Percentiles rank a stretch among this genome's conserved stretches.
These are phyloP conservation scores for Isoperla grammatica DNA, from an alignment of 2,888 invertebrate genomes.

Conservation along the genomic window DNA sequence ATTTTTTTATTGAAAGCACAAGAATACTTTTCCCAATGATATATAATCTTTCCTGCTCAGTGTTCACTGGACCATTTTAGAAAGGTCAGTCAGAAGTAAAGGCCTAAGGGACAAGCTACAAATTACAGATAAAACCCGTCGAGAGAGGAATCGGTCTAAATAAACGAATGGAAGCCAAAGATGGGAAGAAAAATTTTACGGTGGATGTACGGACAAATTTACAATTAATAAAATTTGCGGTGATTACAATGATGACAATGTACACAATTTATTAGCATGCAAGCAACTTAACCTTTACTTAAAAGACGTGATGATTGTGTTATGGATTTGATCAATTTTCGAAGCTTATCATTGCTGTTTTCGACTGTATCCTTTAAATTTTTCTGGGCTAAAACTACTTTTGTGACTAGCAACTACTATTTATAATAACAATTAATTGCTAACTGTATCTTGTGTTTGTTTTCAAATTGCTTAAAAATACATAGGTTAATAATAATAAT, in stretches of 20 bases:
- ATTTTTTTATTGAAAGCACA: constrained; percentile 25
- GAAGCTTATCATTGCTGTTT: constrained; percentile 12
- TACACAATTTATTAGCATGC: not conserved
- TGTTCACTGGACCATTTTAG: constrained; percentile 1
- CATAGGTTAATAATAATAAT: constrained; percentile 19
- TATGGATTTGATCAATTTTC: constrained; percentile 11
- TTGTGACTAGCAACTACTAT: constrained; percentile 25
- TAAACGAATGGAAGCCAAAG: constrained; percentile 13
- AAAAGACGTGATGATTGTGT: constrained; percentile 5
- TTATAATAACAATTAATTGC: constrained; percentile 20
- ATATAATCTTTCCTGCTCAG: constrained; percentile 14
- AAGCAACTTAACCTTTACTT: not conserved
- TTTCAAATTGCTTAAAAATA: constrained; percentile 24
- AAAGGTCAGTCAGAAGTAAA: constrained; percentile 1
- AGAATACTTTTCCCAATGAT: constrained; percentile 22
- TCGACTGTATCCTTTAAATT: constrained; percentile 2
- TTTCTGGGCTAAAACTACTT: constrained; percentile 11
- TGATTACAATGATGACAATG: not conserved
- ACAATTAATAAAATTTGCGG: constrained; percentile 1
- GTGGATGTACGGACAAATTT: constrained; percentile 12
- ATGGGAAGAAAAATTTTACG: constrained; percentile 6
- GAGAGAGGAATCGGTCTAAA: constrained; percentile 8
- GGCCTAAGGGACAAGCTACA: not conserved
- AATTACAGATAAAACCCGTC: constrained; percentile 15
- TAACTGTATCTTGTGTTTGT: constrained; percentile 11